A percentile compares a stretch with the other conserved stretches of the same genome.
Conservation (phyloP, 2,113 vertebrate genomes). For the Leucoraja erinaceus region DNA sequence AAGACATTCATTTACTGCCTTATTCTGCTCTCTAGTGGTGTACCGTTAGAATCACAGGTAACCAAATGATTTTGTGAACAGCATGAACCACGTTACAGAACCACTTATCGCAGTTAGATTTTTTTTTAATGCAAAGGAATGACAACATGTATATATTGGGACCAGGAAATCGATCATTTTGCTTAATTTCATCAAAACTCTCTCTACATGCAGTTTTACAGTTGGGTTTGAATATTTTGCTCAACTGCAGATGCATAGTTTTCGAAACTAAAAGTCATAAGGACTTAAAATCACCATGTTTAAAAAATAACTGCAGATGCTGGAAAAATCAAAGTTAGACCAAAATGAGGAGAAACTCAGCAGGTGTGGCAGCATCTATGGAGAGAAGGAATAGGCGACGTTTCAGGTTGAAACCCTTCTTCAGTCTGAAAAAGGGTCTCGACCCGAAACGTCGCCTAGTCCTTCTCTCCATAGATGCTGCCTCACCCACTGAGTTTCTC, state of each 20-base stretch:
- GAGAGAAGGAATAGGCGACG: no score
- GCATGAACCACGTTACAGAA: background rate
- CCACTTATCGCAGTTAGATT: background rate
- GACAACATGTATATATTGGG: background rate
- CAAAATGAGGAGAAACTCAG: no score
- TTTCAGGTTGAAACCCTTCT: no score
- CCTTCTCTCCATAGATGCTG: no score
- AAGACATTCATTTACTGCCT: background rate
- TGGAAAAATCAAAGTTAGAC: no score
- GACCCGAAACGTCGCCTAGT: no score
- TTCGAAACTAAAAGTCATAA: background rate
- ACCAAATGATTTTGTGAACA: background rate
- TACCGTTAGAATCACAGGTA: no score
- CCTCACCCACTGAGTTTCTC: no score
- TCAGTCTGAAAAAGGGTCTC: no score
- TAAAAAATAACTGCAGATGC: no score
- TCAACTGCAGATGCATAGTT: background rate
- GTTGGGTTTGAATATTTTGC: background rate
- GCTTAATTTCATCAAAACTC: background rate
- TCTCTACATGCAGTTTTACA: background rate
- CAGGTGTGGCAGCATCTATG: no score
- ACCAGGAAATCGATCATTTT: background rate
- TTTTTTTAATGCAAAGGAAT: background rate
- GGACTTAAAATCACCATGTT: no score
- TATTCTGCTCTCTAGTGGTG: slow-evolving; percentile 22